Conservation (phyloP, 2,113 vertebrate species). For the Nesogale talazaci region DNA sequence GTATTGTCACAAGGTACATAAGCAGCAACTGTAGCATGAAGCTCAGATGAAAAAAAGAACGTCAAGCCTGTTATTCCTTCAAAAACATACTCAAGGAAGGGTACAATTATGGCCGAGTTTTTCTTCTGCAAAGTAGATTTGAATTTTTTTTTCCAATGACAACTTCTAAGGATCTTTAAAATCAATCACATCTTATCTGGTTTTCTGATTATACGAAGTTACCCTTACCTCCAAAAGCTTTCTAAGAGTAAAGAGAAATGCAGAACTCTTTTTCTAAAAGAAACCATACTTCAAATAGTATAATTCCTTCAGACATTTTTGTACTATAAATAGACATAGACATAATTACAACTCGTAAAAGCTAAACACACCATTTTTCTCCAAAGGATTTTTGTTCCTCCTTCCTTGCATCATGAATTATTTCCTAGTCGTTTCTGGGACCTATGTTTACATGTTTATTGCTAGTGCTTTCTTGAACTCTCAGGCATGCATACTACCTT, state of each 20-base stretch:
- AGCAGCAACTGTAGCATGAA: neutral
- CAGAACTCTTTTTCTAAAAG: neutral
- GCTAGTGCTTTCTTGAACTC: neutral
- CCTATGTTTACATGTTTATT: slow-evolving; percentile 1
- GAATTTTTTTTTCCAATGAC: slow-evolving; percentile 33
- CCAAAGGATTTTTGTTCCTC: neutral
- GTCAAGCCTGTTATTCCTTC: slow-evolving; percentile 31
- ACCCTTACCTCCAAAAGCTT: slow-evolving; percentile 57
- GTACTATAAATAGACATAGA: neutral
- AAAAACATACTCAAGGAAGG: slow-evolving; percentile 7
- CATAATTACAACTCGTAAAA: neutral
- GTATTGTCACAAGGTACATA: neutral
- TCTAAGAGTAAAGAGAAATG: slow-evolving; percentile 43
- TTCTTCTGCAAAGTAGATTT: slow-evolving; percentile 14
- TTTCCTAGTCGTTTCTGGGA: neutral
- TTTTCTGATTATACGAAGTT: slow-evolving; percentile 32
- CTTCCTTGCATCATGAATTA: neutral
- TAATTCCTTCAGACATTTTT: neutral
- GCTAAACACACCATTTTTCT: neutral
- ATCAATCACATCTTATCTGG: slow-evolving; percentile 34
- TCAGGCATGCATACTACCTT: neutral
- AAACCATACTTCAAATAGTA: slow-evolving; percentile 1
- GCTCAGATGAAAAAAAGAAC: neutral
- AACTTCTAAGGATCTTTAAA: slow-evolving; percentile 6
- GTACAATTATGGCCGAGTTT: neutral